phyloP scores from a whole-genome alignment of 2,888 invertebrate genomes.

The Pseudoips prasinana region DNA sequence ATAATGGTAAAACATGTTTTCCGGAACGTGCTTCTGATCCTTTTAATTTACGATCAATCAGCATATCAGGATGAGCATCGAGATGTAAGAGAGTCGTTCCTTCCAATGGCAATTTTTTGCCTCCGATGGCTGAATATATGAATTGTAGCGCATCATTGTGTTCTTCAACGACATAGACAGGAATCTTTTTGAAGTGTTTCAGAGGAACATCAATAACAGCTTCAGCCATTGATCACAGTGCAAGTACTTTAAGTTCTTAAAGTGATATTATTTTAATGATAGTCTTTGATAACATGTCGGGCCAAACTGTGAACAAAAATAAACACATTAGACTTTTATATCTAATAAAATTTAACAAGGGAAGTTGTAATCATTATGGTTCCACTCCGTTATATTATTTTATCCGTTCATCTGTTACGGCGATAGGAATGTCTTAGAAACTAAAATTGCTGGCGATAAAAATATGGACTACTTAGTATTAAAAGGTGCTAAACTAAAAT shows the following conservation, averaged over 20 bases:
- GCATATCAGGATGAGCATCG: constrained; percentile 96
- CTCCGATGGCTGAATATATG: constrained; percentile 89
- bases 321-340: too few species aligned
- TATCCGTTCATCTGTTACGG: too few species aligned
- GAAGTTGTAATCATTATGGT: too few species aligned
- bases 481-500: too few species aligned
- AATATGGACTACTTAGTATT: too few species aligned
- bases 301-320: background rate
- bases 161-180: constrained; percentile 89
- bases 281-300: too few species aligned
- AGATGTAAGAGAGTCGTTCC: constrained; percentile 91
- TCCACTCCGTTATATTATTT: too few species aligned
- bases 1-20: constrained; percentile 85
- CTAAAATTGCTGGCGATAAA: too few species aligned
- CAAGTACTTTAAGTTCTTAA: background rate
- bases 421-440: too few species aligned
- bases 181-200: constrained; percentile 85
- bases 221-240: constrained; percentile 28
- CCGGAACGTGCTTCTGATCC: constrained; percentile 88
- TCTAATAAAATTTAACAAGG: too few species aligned
- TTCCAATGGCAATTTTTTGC: constrained; percentile 89
- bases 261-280: too few species aligned
- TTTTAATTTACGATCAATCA: constrained; percentile 89
- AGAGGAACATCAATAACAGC: constrained; percentile 30
- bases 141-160: constrained; percentile 90